Evolutionary conservation across 2,113 vertebrate genomes (phyloP), one percentile per base, ranked within the genome.

Genomic region (Seriola dumerili): DNA sequence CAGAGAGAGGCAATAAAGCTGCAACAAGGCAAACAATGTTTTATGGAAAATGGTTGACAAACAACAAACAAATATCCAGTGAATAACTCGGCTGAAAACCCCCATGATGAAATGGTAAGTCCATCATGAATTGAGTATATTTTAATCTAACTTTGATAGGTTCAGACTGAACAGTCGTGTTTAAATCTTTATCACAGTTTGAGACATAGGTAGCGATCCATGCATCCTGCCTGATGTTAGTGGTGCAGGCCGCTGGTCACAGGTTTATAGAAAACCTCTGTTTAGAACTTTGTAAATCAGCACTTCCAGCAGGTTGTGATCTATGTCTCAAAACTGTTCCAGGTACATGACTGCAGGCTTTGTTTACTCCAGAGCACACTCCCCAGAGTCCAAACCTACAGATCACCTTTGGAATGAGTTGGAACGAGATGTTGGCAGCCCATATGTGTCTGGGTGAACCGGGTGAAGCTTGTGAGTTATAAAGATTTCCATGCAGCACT

Each of bases 1-100:
- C 25, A 62, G 21, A 44, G 54, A 58, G 54, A 71, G 57, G 34
- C 36, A 70, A 48, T 70, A n/a, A 73, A 61, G 10, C 29, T 80
- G 38, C n/a, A 63, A 54, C 17, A 21, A 16, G 21, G 42, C 23
- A 14, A 17, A 25, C 14, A 17, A 10, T 61, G 7, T 36, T 21
- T 23, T 25, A 38, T 2, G 13, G 10, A 44, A 46, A 42, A 29
- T 40, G 10, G 23, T 55, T 61, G 29, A 21, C 29, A 16, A 10
- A 62, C 32, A 42, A 44, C 17, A 52, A n/a, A 42, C 40, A 21
- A 21, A n/a, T 21, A 19, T 17, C 16, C 16, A 19, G 19, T 4
- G 63, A 42, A 42, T 25, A 44, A 25, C 21, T 55, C 23, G 54
- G 54, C n/a, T 23, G 7, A 48, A 44, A 32, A 36, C 32, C 59